Evolutionary conservation across 2,888 invertebrate species (phyloP).

Genomic region (Caenorhabditis macrosperma): DNA sequence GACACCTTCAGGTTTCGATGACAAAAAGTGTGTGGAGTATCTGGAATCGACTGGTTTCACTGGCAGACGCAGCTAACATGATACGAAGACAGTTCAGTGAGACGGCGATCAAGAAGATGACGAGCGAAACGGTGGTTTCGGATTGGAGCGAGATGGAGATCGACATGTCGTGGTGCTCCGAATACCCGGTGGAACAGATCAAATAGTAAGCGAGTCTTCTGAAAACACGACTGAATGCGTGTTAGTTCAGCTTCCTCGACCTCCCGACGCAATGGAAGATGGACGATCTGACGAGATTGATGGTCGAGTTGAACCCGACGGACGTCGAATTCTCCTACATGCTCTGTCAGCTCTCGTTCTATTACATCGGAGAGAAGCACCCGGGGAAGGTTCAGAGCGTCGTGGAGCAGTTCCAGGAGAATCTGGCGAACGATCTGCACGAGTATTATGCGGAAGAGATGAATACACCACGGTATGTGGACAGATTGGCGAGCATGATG

Average conservation of each 20-base stretch:
- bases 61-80: neutral
- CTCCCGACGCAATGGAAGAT: neutral
- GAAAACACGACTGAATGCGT: neutral
- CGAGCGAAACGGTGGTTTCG: neutral
- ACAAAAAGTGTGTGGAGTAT: conserved; percentile 19
- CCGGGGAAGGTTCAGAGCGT: conserved; percentile 17
- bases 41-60: conserved; percentile 9
- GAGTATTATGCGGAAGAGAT: conserved; percentile 45
- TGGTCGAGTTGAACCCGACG: conserved; percentile 41
- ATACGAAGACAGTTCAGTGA: neutral
- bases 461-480: conserved; percentile 47
- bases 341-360: conserved; percentile 46
- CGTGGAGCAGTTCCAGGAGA: conserved; percentile 39
- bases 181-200: neutral
- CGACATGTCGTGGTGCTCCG: conserved; percentile 5
- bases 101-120: neutral
- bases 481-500: conserved; percentile 57
- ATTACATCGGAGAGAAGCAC: conserved; percentile 31
- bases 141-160: neutral
- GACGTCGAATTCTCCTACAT: conserved; percentile 55
- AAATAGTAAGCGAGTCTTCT: neutral
- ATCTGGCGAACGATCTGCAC: conserved; percentile 47
- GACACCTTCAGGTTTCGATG: conserved; percentile 17
- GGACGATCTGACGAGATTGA: conserved; percentile 3
- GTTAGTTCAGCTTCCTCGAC: neutral